A percentile compares a stretch with the other conserved stretches of the same genome.
Evolutionary conservation across 1,140 invertebrate genomes (phyloP).

Genomic region (Caenorhabditis latens): DNA sequence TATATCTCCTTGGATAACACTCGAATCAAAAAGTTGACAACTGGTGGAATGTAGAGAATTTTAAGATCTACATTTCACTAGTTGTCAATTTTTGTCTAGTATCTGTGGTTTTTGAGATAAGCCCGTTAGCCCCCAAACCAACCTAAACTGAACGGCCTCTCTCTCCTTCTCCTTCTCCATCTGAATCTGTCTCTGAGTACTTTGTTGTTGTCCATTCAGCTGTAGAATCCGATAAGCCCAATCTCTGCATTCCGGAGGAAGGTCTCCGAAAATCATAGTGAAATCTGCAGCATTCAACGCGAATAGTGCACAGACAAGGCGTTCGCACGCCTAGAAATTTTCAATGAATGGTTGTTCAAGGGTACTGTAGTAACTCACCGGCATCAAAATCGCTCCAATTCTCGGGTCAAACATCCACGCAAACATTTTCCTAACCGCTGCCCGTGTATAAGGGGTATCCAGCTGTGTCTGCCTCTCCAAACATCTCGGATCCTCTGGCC

Average conservation of each 20-base stretch:
- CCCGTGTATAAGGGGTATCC: slow-evolving; percentile 11
- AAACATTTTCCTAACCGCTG: slow-evolving; percentile 18
- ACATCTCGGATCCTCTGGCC: slow-evolving; percentile 42
- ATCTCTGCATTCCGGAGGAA: slow-evolving; percentile 4
- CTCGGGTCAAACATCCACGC: slow-evolving; percentile 41
- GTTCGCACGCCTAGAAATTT: slow-evolving; percentile 20
- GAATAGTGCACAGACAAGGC: slow-evolving; percentile 19
- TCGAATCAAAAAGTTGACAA: too few species aligned
- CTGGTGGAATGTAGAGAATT: background rate
- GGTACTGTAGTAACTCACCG: background rate
- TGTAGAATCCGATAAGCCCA: slow-evolving; percentile 35
- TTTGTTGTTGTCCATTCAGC: slow-evolving; percentile 16
- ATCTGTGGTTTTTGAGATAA: too few species aligned
- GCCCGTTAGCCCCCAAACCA: background rate
- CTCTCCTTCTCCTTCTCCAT: background rate
- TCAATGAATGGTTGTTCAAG: background rate
- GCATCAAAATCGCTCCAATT: slow-evolving; percentile 34
- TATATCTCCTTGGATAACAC: too few species aligned
- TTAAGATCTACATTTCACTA: background rate
- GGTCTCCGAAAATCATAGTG: slow-evolving; percentile 31
- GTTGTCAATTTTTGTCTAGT: background rate
- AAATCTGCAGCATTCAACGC: slow-evolving; percentile 31
- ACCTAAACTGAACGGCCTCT: background rate
- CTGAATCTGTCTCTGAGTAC: too few species aligned
- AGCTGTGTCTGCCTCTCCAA: slow-evolving; percentile 12